These are phyloP conservation scores for Melikaiella ostensackeni DNA, from an alignment of 2,888 invertebrate species.

Conservation along the genomic window DNA sequence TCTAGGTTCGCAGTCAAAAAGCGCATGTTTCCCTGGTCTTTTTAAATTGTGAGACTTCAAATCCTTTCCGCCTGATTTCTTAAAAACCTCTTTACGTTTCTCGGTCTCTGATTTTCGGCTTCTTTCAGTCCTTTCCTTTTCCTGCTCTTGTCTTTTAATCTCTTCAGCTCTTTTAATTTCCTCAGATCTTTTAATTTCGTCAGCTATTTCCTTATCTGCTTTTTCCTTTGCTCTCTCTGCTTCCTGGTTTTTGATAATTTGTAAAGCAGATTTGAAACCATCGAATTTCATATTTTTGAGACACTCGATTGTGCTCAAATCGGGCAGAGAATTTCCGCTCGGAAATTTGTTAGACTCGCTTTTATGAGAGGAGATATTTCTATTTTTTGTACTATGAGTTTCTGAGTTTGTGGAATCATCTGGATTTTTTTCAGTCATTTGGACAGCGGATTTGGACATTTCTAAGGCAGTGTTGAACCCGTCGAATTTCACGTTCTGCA, in stretches of 20 bases:
- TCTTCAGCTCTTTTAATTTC: neutral
- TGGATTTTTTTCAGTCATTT: slow-evolving; percentile 4
- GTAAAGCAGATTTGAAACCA: slow-evolving; percentile 20
- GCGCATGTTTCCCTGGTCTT: slow-evolving; percentile 43
- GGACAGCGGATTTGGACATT: slow-evolving; percentile 56
- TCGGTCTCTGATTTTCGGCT: neutral
- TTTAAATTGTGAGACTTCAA: slow-evolving; percentile 45
- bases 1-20: slow-evolving; percentile 53
- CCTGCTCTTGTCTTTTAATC: neutral
- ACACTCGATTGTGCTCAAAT: neutral
- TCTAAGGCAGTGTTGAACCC: slow-evolving; percentile 67
- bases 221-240: neutral
- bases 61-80: slow-evolving; percentile 22
- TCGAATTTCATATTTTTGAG: neutral
- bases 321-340: neutral
- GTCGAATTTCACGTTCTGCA: slow-evolving; percentile 73
- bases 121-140: neutral
- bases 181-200: neutral
- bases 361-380: neutral
- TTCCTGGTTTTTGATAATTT: slow-evolving; percentile 30
- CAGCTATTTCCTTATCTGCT: neutral
- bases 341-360: neutral
- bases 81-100: slow-evolving; percentile 3
- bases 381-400: neutral
- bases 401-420: neutral